Evolutionary conservation across 2,113 vertebrate species (phyloP), one percentile per base, ranked within the genome.

Genomic region (Myodes glareolus): DNA sequence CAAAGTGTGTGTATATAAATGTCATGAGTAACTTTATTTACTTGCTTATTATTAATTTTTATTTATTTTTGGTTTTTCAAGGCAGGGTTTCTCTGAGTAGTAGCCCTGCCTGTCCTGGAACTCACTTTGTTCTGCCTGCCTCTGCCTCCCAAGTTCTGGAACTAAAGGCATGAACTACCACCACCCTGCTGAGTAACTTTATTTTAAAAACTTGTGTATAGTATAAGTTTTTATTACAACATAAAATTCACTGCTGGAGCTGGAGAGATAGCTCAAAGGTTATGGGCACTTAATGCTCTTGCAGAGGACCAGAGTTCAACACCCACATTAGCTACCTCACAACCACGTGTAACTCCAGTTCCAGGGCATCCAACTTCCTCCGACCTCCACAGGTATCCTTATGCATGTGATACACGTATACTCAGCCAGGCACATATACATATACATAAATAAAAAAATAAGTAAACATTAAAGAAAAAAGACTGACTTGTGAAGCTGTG

Each of bases 191-290:
- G 70, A 21, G 17, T 87, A 63, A 61, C 72, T 96, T 86, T 47
- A 19, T 72, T 95, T 94, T 96, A 65, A 92, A 97, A 88, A 65
- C 23, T 67, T 73, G 1, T 92, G 89, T 89, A n/a, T 45, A 73
- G 14, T 81, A 1, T 72, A 50, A 88, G 36, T 87, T 92, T 65
- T 27, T 45, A 16, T 31, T 93, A 45, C 55, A 90, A 77, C 63
- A 2, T 73, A 19, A 58, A 63, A 61, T 73, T 2, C 75, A 50
- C 61, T 81, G 58, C 11, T 29, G 8, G 31, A 63, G 42, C 91
- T 87, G 19, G 31, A 90, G 52, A 75, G 36, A 7, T 58, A 52
- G n/a, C 80, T 52, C 77, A 52, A 58, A 58, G 14, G 50, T 58
- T 36, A 12, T n/a, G 78, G 52, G 52, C 33, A 81, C 78, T 25